Conservation (phyloP, 1,140 invertebrate species). For the Apis mellifera region DNA sequence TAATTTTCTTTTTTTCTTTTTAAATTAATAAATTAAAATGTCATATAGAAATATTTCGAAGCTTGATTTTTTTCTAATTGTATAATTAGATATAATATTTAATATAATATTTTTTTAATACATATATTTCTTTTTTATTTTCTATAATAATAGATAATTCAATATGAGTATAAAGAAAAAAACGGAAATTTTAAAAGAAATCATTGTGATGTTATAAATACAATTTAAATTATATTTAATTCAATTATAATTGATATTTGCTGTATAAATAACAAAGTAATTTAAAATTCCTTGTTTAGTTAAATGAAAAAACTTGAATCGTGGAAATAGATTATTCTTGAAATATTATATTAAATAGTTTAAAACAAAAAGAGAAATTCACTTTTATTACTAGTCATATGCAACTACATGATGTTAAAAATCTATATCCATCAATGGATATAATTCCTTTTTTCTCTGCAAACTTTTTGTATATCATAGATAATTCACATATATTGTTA, state of each 20-base stretch:
- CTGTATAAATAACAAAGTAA: neutral
- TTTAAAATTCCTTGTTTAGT: neutral
- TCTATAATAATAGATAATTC: neutral
- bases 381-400: neutral
- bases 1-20: neutral
- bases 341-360: neutral
- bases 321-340: too few relatives aligned
- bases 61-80: neutral
- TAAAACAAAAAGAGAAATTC: neutral
- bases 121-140: neutral
- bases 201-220: neutral
- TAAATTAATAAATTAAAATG: too few relatives aligned
- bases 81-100: too few relatives aligned
- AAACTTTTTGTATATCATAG: neutral
- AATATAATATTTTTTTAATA: neutral
- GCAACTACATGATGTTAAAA: too few relatives aligned
- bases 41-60: too few relatives aligned
- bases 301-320: too few relatives aligned
- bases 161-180: neutral
- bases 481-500: constrained; percentile 2
- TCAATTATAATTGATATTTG: neutral
- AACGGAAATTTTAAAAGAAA: neutral
- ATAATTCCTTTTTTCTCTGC: neutral
- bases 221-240: constrained; percentile 1
- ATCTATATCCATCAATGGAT: neutral